Evolutionary conservation across 2,888 invertebrate species (phyloP).

Genomic region (Aelia acuminata): DNA sequence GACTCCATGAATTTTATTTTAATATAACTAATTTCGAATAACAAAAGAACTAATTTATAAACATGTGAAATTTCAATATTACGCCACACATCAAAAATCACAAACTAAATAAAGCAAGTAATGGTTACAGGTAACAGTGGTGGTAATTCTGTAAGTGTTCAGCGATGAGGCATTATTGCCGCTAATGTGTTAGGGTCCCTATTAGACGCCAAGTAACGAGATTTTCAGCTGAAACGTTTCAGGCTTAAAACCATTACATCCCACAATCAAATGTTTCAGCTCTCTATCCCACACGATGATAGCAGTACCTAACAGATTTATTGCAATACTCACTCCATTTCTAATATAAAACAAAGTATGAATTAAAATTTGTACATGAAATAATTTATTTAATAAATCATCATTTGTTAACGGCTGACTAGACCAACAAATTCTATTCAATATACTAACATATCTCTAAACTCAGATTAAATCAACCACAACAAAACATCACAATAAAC

Average conservation of each 20-base stretch:
- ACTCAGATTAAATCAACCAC: too few species aligned
- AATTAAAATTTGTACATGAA: too few species aligned
- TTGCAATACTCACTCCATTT: neutral
- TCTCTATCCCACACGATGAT: neutral
- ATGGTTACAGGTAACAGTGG: neutral
- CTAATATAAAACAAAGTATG: too few species aligned
- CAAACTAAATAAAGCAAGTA: neutral
- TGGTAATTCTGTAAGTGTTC: neutral
- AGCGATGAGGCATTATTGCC: slow-evolving; percentile 30
- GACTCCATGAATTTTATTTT: too few species aligned
- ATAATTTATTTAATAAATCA: too few species aligned
- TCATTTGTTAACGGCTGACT: too few species aligned
- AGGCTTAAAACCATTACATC: neutral
- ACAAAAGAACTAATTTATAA: too few species aligned
- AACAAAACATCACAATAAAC: too few species aligned
- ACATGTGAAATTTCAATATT: too few species aligned
- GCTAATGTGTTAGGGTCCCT: slow-evolving; percentile 32
- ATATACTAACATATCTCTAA: too few species aligned
- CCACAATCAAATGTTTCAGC: slow-evolving; percentile 20
- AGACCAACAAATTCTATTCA: too few species aligned
- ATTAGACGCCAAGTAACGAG: slow-evolving; percentile 34
- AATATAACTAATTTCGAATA: too few species aligned
- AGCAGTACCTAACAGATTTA: neutral
- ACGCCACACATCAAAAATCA: neutral
- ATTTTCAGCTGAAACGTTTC: slow-evolving; percentile 16